Conservation (phyloP, 2,113 vertebrate genomes). For the Rhadina sibilatrix region DNA sequence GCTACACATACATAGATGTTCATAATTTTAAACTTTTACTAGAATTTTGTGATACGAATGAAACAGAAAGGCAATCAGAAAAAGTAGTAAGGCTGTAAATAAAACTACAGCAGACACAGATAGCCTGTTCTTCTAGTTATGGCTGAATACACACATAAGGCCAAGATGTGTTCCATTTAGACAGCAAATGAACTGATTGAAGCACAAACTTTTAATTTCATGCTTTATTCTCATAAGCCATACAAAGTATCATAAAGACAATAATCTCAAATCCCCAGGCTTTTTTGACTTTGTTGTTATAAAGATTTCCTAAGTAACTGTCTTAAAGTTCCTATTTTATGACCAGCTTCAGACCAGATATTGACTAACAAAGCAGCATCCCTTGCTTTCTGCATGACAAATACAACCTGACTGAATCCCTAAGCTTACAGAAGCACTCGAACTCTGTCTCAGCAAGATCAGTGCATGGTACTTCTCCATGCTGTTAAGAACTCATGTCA, state of each 20-base stretch:
- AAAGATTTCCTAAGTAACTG: neutral
- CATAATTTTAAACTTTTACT: neutral
- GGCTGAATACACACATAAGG: neutral
- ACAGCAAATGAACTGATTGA: neutral
- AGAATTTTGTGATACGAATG: neutral
- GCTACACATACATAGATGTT: neutral
- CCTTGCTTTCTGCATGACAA: neutral
- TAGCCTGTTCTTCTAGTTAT: neutral
- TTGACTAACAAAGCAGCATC: neutral
- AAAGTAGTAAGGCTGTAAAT: neutral
- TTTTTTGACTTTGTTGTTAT: neutral
- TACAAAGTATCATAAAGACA: neutral
- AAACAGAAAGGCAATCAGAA: neutral
- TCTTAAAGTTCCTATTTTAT: neutral
- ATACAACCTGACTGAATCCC: neutral
- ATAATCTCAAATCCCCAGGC: neutral
- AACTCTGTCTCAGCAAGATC: neutral
- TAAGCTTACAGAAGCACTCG: neutral
- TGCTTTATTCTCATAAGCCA: neutral
- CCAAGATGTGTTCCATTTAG: neutral
- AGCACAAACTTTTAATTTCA: neutral
- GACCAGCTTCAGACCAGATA: neutral
- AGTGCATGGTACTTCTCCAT: neutral
- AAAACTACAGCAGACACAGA: neutral
- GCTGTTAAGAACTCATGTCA: neutral